Conservation (phyloP, 1,140 invertebrate species). For the Eumeta japonica region DNA sequence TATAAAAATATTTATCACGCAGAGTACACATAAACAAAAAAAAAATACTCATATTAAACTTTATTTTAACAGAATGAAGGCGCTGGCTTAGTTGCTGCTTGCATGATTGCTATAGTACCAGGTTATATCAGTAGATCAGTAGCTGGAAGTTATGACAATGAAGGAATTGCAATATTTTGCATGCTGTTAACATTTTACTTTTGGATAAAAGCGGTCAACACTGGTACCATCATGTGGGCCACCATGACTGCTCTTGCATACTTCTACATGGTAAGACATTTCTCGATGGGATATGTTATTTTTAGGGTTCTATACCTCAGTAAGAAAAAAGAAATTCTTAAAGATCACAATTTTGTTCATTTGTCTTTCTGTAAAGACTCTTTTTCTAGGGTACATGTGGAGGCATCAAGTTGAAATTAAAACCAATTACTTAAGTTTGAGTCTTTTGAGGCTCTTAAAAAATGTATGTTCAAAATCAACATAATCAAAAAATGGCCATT, state of each 20-base stretch:
- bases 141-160: slow-evolving; percentile 97
- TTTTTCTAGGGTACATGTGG: too few species aligned
- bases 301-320: background rate
- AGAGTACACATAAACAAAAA: too few species aligned
- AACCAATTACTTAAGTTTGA: too few species aligned
- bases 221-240: slow-evolving; percentile 90
- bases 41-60: background rate
- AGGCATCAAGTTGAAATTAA: too few species aligned
- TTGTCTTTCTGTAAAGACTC: background rate
- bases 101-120: slow-evolving; percentile 95
- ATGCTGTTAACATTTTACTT: slow-evolving; percentile 97
- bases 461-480: too few species aligned
- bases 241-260: slow-evolving; percentile 89
- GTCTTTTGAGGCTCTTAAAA: too few species aligned
- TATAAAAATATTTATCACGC: too few species aligned
- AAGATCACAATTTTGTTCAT: too few species aligned
- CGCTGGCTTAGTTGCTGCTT: slow-evolving; percentile 89
- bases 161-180: slow-evolving; percentile 98
- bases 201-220: slow-evolving; percentile 98
- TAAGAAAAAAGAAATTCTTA: too few species aligned
- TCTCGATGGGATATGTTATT: too few species aligned
- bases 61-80: slow-evolving; percentile 71
- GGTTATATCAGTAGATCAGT: slow-evolving; percentile 97
- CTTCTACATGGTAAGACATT: slow-evolving; percentile 96
- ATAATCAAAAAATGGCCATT: too few species aligned